Conservation (phyloP, 1,140 invertebrate genomes). For the Phymastichus coffea region DNA sequence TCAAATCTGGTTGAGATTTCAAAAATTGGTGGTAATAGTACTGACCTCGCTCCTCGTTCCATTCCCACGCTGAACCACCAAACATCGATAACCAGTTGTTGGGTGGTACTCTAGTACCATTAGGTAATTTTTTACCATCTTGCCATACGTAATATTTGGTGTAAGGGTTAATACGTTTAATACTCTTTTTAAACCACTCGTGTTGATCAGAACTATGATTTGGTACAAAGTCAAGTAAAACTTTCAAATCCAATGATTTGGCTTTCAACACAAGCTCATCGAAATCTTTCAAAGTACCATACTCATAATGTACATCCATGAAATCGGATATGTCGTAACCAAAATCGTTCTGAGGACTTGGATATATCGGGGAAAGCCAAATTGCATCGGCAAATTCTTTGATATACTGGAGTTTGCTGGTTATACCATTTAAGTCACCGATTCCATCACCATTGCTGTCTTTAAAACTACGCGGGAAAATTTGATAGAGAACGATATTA, state of each 20-base stretch:
- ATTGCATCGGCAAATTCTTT: constrained; percentile 51
- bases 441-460: constrained; percentile 59
- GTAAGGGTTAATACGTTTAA: constrained; percentile 57
- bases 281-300: constrained; percentile 64
- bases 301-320: constrained; percentile 58
- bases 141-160: constrained; percentile 70
- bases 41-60: constrained; percentile 56
- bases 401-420: constrained; percentile 47
- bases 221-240: constrained; percentile 71
- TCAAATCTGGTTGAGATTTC: constrained; percentile 67
- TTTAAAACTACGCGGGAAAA: constrained; percentile 58
- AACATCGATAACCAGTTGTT: constrained; percentile 41
- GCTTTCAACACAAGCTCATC: constrained; percentile 55
- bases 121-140: constrained; percentile 43
- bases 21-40: constrained; percentile 67
- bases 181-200: constrained; percentile 68
- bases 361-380: constrained; percentile 65
- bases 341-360: constrained; percentile 63
- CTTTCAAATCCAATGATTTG: constrained; percentile 47
- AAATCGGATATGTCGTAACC: constrained; percentile 65
- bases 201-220: constrained; percentile 74
- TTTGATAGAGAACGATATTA: constrained; percentile 58
- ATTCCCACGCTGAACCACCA: constrained; percentile 60
- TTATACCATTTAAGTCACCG: constrained; percentile 33
- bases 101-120: constrained; percentile 33